Conservation (phyloP, 1,140 invertebrate genomes). For the honey bee (Apis mellifera) region DNA sequence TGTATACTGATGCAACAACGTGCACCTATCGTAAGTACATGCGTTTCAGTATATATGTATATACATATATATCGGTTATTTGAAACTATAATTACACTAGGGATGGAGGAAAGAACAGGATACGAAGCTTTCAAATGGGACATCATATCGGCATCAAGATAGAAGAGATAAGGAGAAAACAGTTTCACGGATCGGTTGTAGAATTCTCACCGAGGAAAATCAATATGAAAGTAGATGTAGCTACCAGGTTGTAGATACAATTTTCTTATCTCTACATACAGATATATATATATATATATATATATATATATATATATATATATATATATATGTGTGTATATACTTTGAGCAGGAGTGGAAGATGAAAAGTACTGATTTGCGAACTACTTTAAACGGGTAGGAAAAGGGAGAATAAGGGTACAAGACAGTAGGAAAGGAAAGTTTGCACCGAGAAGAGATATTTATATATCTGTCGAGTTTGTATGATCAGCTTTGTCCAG, state of each 20-base stretch:
- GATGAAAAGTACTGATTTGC: neutral
- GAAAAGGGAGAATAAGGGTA: too few relatives aligned
- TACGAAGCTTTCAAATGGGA: slow-evolving; percentile 15
- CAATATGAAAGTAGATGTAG: neutral
- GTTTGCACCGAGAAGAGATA: neutral
- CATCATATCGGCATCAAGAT: neutral
- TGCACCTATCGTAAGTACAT: slow-evolving; percentile 10
- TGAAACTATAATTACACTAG: slow-evolving; percentile 13
- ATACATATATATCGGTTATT: neutral
- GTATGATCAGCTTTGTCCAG: neutral
- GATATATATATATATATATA: too few relatives aligned
- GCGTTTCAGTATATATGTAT: neutral
- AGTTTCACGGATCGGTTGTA: neutral
- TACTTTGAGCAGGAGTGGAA: neutral
- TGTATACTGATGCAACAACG: slow-evolving; percentile 31
- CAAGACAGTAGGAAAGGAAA: neutral
- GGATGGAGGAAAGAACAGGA: neutral
- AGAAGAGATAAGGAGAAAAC: neutral
- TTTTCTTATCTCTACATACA: neutral
- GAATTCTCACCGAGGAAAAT: neutral
- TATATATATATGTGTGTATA: too few relatives aligned
- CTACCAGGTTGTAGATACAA: neutral
- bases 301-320: too few relatives aligned
- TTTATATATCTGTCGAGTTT: neutral
- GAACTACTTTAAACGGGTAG: neutral